Conservation (phyloP, 2,797 vertebrate genomes). For the Ceyx erithaca region DNA sequence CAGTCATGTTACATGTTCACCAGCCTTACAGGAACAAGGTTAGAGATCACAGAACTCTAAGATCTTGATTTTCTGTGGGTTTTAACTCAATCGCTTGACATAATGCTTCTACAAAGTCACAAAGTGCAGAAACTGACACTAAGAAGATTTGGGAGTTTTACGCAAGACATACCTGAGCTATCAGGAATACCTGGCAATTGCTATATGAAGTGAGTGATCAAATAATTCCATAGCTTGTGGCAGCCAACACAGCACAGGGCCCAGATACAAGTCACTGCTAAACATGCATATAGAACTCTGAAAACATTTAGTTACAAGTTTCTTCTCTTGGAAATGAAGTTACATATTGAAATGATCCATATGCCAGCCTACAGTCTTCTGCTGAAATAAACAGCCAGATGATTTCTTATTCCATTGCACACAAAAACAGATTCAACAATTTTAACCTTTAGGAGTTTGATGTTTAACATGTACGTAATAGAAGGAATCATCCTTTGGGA, state of each 20-base stretch:
- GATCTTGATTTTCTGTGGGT: not conserved
- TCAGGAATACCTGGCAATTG: not conserved
- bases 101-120: too few relatives aligned
- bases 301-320: not conserved
- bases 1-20: not conserved
- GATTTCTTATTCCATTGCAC: not conserved
- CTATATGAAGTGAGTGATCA: not conserved
- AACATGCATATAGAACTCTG: not conserved
- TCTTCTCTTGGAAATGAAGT: not conserved
- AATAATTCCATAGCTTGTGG: not conserved
- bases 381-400: not conserved
- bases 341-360: not conserved
- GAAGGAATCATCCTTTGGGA: not conserved
- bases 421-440: not conserved
- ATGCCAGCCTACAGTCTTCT: not conserved
- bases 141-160: not conserved
- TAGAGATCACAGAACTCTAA: not conserved
- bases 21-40: not conserved
- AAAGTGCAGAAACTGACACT: not conserved
- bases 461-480: not conserved
- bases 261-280: not conserved
- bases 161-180: not conserved
- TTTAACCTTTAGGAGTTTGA: not conserved
- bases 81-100: not conserved
- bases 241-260: not conserved